Base-by-base conservation (phyloP, 1,140 invertebrate genomes). In the Charaxes varanes region DNA sequence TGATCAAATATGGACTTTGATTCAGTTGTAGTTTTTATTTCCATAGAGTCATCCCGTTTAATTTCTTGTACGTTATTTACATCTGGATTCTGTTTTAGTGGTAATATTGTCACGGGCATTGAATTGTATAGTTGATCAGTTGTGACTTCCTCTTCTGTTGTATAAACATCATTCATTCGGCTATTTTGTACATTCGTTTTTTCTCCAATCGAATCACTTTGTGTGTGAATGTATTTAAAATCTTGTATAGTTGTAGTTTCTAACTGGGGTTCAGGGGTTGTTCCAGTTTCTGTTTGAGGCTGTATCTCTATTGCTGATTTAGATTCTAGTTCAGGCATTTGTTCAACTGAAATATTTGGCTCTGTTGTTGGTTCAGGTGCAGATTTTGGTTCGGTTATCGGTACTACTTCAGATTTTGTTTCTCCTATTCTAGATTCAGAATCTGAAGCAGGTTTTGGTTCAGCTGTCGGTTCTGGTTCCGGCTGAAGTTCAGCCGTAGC, bases 321-420 rank as follows among this genome's bases (percentile, higher is more conserved):
- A 44, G 38, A 60, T 55, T 76, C 62, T 18, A 61, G 45, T 36
- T 47, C 14, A 15, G 60, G n/a, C n/a, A n/a, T n/a, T n/a, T n/a
- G n/a, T n/a, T n/a, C n/a, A n/a, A n/a, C n/a, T n/a, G n/a, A n/a
- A n/a, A n/a, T 44, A 48, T 65, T 53, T 8, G 43, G 40, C 30
- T 46, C 31, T 16, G 42, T 7, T n/a, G 18, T 36, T 6, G 55
- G 35, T 48, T 68, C 65, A 14, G 53, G 38, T 46, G 55, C 56
- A 17, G 48, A 37, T 42, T 49, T 37, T 34, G 54, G 44, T 37
- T 57, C 50, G 28, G 57, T 33, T 28, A 13, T 14, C 12, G 24
- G 18, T 22, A 23, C 28, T 12, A 15, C 28, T 52, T 68, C 57
- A 30, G 62, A 4, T 41, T 42, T 14, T 16, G 46, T 2, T 23